Conservation (phyloP, 1,140 invertebrate genomes). For the Cydia strobilella region DNA sequence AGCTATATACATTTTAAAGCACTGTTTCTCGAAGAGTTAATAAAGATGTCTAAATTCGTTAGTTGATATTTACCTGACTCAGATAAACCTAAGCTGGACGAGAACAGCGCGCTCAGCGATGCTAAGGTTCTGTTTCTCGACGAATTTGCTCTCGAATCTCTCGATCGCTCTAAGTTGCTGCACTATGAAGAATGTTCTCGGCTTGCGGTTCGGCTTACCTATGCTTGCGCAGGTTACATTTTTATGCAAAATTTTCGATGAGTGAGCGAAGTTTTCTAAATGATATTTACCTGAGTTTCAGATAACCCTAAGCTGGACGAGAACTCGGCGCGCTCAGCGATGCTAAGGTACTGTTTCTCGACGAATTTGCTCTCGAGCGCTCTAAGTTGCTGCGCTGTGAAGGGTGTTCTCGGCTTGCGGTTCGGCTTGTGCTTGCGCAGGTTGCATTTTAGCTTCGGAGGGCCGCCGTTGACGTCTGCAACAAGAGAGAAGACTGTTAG, state of each 20-base stretch:
- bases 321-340: slow-evolving; percentile 98
- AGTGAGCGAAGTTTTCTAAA: not conserved
- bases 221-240: slow-evolving; percentile 96
- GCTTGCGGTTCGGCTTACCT: slow-evolving; percentile 98
- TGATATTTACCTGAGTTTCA: slow-evolving; percentile 90
- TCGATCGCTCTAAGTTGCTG: slow-evolving; percentile 96
- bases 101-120: slow-evolving; percentile 97
- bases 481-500: slow-evolving; percentile 41
- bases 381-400: slow-evolving; percentile 97
- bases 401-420: slow-evolving; percentile 97
- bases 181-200: slow-evolving; percentile 97
- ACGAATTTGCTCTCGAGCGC: slow-evolving; percentile 97
- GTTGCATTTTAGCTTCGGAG: slow-evolving; percentile 94
- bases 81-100: slow-evolving; percentile 94
- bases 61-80: slow-evolving; percentile 87
- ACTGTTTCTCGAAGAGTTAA: too few relatives aligned
- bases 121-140: slow-evolving; percentile 97
- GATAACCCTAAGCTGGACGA: slow-evolving; percentile 95
- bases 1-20: too few relatives aligned
- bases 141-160: slow-evolving; percentile 97
- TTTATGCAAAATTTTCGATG: slow-evolving; percentile 57
- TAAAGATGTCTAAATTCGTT: too few relatives aligned
- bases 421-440: slow-evolving; percentile 96
- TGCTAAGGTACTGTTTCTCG: slow-evolving; percentile 97
- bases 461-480: slow-evolving; percentile 85